A percentile compares a stretch with the other conserved stretches of the same genome.
Conservation (phyloP, 2,113 vertebrate species). For the Serilophus lunatus region DNA sequence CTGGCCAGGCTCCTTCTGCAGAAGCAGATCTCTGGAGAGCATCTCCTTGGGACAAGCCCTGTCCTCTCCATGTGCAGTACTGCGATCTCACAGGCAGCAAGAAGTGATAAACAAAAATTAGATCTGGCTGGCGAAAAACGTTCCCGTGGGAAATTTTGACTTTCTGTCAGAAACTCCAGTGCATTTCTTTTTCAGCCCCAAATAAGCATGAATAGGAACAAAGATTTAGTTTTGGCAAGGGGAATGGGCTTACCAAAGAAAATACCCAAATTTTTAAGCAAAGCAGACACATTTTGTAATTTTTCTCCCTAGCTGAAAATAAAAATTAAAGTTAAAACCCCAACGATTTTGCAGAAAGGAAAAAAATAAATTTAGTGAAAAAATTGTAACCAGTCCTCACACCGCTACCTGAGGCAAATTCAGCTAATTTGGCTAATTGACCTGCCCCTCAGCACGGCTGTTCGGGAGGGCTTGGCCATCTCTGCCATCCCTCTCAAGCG, state of each 20-base stretch:
- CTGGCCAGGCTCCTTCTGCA: background rate
- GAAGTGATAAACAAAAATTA: background rate
- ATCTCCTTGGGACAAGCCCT: background rate
- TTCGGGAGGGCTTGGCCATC: background rate
- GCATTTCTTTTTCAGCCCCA: background rate
- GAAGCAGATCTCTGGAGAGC: background rate
- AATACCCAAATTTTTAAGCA: constrained; percentile 29
- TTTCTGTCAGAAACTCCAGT: constrained; percentile 32
- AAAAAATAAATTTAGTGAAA: background rate
- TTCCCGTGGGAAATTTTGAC: constrained; percentile 60
- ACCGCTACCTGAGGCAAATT: background rate
- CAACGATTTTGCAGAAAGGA: background rate
- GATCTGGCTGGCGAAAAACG: background rate
- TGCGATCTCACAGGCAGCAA: background rate
- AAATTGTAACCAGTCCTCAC: background rate
- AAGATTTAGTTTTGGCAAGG: constrained; percentile 30
- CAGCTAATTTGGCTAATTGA: background rate
- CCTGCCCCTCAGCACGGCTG: background rate
- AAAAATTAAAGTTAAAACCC: background rate
- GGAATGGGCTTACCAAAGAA: background rate
- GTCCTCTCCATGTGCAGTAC: fast-evolving
- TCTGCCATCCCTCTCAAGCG: background rate
- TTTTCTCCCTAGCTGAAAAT: background rate
- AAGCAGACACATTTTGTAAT: background rate
- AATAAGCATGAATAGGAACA: constrained; percentile 49